phyloP scores from a whole-genome alignment of 2,797 vertebrate genomes.

The Lutjanus campechanus region DNA sequence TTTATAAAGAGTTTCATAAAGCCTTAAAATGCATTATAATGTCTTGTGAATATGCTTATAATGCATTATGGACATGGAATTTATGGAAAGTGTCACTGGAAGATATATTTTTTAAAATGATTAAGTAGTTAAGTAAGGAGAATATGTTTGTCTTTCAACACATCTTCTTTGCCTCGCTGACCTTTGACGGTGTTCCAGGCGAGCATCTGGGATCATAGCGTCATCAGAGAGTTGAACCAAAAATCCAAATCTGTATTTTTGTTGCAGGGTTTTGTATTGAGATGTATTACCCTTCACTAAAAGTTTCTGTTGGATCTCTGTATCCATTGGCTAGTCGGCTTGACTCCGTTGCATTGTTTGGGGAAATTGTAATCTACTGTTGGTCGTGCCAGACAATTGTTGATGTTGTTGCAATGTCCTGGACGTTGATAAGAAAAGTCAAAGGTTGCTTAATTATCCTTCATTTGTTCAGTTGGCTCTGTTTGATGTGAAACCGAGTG shows the following conservation, averaged over 20 bases:
- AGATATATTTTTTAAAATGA: background rate
- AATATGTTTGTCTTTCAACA: constrained; percentile 2
- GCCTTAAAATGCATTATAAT: too few species aligned
- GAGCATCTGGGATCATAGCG: constrained; percentile 25
- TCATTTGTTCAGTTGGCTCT: constrained; percentile 40
- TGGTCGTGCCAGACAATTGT: constrained; percentile 18
- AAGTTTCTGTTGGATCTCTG: constrained; percentile 38
- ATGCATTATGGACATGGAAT: too few species aligned
- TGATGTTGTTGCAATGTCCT: constrained; percentile 44
- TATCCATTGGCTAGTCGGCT: constrained; percentile 15
- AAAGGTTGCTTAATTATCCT: constrained; percentile 34
- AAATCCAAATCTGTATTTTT: constrained; percentile 3
- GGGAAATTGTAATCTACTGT: constrained; percentile 18
- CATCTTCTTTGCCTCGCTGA: constrained; percentile 1
- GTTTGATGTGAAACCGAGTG: constrained; percentile 42
- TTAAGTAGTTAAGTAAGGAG: background rate
- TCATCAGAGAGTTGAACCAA: background rate
- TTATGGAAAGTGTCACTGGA: too few species aligned
- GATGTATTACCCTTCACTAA: constrained; percentile 37
- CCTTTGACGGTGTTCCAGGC: background rate
- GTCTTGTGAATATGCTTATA: too few species aligned
- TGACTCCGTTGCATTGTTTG: constrained; percentile 34
- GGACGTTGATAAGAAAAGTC: constrained; percentile 53
- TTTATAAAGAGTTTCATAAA: too few species aligned
- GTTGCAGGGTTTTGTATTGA: constrained; percentile 14